phyloP scores from a whole-genome alignment of 2,888 invertebrate genomes.

The Mayetiola destructor region DNA sequence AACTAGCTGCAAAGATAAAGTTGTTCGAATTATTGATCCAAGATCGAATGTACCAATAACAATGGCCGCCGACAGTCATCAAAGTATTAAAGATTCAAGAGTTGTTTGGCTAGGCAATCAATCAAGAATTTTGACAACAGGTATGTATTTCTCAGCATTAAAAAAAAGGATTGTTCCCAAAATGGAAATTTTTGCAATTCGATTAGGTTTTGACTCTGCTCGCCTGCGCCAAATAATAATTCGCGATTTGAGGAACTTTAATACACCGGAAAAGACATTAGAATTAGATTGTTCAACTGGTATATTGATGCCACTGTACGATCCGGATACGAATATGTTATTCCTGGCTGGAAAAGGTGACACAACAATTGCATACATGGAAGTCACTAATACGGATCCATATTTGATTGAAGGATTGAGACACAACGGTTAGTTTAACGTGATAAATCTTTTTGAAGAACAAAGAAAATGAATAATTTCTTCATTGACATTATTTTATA shows the following conservation, averaged over 20 bases:
- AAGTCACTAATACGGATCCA: slow-evolving; percentile 78
- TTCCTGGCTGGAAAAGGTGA: slow-evolving; percentile 92
- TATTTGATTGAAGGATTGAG: slow-evolving; percentile 76
- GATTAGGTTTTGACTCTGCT: slow-evolving; percentile 57
- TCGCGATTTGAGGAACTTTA: slow-evolving; percentile 71
- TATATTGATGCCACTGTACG: slow-evolving; percentile 82
- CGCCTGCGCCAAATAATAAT: slow-evolving; percentile 78
- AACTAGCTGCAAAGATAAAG: slow-evolving; percentile 84
- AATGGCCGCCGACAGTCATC: slow-evolving; percentile 60
- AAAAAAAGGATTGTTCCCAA: neutral
- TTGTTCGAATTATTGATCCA: slow-evolving; percentile 74
- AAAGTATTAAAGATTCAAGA: slow-evolving; percentile 81
- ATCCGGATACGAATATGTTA: slow-evolving; percentile 87
- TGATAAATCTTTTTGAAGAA: neutral
- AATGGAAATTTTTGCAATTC: slow-evolving; percentile 28
- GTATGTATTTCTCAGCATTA: slow-evolving; percentile 28
- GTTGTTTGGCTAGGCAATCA: slow-evolving; percentile 82
- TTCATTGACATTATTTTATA: slow-evolving; percentile 19
- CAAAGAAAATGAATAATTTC: too few relatives aligned
- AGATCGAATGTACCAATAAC: slow-evolving; percentile 45
- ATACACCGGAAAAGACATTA: slow-evolving; percentile 58
- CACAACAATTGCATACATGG: slow-evolving; percentile 78
- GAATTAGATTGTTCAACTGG: slow-evolving; percentile 79
- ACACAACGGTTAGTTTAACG: slow-evolving; percentile 51
- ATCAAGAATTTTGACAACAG: slow-evolving; percentile 72